Base-by-base conservation (phyloP, 2,797 vertebrate genomes). In the Vipera ursinii region DNA sequence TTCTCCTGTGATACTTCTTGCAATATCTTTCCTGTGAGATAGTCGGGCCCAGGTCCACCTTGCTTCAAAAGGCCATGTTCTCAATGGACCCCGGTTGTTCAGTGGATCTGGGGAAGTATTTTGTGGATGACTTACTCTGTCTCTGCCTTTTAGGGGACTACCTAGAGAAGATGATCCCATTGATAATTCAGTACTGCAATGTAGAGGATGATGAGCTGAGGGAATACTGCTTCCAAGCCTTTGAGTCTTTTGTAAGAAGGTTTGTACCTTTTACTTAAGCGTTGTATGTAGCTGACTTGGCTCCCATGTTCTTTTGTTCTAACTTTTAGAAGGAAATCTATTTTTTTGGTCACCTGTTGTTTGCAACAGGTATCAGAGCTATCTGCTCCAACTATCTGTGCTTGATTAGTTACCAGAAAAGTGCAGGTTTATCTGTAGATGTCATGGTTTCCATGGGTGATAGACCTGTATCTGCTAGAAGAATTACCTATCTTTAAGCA, bases 221-320 rank as follows among this genome's bases (percentile, higher is more conserved):
- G 6, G 99, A 99, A 93, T 98, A 98, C 92, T 99, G 99, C 97
- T 98, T 99, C 93, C 99, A 99, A 96, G 99, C 99, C 55, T 98
- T 99, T 0, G 99, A 99, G 96, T 99, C 99, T 57, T 99, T 99
- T 48, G 97, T 99, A 93, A 98, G 98, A 96, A 99, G 98, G 99
- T 99, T 95, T 60, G 97, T 97, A 92, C 38, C 14, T 1, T 82
- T 20, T 93, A 63, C 15, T 89, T 0, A 0, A 32, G 55, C 86
- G 26, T 82, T 92, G 13, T 0, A 57, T 48, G 22, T 20, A 44
- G 15, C 20, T 61, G 44, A 26, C 65, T 60, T 53, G 14, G n/a
- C 53, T 44, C 12, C 12, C 14, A 2, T 73, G 15, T 61, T 60
- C 53, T 82, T 82, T 82, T 82, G 38, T 48, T 82, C 73, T 82